Base-by-base conservation (phyloP, 2,888 invertebrate genomes). In the Eupsilia transversa region DNA sequence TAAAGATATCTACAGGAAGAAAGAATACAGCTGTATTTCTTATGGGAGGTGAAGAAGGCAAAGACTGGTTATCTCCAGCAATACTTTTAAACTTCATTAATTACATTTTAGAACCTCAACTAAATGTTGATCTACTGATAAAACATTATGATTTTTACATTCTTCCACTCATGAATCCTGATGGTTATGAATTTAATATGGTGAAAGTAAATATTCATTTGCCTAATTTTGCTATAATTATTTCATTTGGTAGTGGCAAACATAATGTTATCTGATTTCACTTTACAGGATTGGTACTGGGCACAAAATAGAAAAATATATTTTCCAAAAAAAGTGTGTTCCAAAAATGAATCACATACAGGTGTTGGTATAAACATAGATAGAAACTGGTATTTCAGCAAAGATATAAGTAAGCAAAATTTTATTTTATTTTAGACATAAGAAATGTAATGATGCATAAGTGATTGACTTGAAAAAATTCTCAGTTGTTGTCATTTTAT, bases 141-240 rank as follows among this genome's bases (percentile, higher is more conserved):
- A 76, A 90, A 46, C 77, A 88, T 70, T 95, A 91, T 85, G 92
- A 94, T 83, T 91, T 95, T 78, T 95, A 95, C 82, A 88, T 96
- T 74, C 76, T 95, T 10, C 96, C 96, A 63, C 79, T 94, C 38
- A 85, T 94, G n/a, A 96, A 96, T 88, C 95, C 96, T 73, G 96
- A 96, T 92, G 96, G 96, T 35, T 95, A 94, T 89, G 89, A 84
- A 17, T 93, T 90, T 79, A 95, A 93, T 74, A 89, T 89, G 78
- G 83, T 78, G 60, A 72, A 86, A 89, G 95, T 95, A 90, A 85
- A 72, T 46, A 73, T 46, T 49, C 0, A 33, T 27, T 65, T n/a
- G n/a, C 43, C 10, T 49, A 1, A 49, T 41, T 5, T 54, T 46
- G 10, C 12, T 54, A 23, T 9, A 30, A 46, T 38, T 35, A 33